A percentile compares a stretch with the other conserved stretches of the same genome.
phyloP scores from a whole-genome alignment of 1,140 invertebrate species.

The Atta cephalotes region DNA sequence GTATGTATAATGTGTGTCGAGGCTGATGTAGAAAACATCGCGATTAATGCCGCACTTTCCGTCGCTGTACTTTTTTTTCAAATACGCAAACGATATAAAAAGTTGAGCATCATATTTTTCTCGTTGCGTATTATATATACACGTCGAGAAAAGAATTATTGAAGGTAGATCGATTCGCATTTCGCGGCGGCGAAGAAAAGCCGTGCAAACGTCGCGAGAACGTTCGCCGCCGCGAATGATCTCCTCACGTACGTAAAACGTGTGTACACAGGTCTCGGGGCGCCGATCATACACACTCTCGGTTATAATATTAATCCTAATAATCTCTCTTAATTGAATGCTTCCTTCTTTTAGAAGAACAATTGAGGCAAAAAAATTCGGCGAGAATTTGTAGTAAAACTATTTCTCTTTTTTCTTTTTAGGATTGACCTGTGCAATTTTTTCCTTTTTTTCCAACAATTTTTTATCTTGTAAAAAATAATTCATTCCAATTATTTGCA shows the following conservation, averaged over 20 bases:
- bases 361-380: constrained; percentile 2
- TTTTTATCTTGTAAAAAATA: constrained; percentile 13
- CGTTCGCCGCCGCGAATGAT: constrained; percentile 8
- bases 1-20: background rate
- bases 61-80: constrained; percentile 55
- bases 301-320: constrained; percentile 14
- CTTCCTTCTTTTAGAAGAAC: background rate
- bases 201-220: constrained; percentile 64
- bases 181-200: constrained; percentile 63
- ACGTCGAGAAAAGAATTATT: constrained; percentile 71
- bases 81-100: constrained; percentile 82
- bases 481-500: background rate
- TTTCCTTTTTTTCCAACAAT: background rate
- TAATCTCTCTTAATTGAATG: background rate
- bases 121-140: constrained; percentile 69
- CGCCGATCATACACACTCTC: background rate
- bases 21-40: constrained; percentile 54
- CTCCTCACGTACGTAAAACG: constrained; percentile 19
- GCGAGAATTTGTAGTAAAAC: background rate
- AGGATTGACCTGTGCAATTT: background rate
- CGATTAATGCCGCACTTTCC: constrained; percentile 25
- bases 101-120: constrained; percentile 80
- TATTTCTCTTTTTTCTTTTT: background rate
- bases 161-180: constrained; percentile 67
- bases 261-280: background rate